phyloP scores from a whole-genome alignment of 2,888 invertebrate genomes.

The Gasteruption jaculator region DNA sequence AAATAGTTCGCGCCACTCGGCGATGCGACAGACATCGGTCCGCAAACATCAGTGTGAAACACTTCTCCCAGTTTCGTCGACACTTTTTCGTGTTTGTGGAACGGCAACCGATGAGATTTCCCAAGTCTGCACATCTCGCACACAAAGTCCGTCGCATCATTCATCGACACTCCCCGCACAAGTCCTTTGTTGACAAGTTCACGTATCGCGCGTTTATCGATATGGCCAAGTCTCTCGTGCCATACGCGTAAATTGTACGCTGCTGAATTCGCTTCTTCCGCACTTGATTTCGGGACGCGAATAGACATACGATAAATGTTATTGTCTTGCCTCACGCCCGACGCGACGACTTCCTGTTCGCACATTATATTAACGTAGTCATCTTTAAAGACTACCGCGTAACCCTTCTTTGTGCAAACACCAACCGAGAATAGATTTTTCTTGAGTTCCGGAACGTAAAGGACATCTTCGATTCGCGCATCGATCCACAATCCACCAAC shows the following conservation, averaged over 20 bases:
- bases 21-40: constrained; percentile 18
- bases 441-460: constrained; percentile 23
- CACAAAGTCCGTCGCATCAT: constrained; percentile 5
- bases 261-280: constrained; percentile 15
- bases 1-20: constrained; percentile 19
- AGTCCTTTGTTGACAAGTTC: constrained; percentile 16
- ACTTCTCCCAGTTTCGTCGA: constrained; percentile 16
- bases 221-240: constrained; percentile 24
- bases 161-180: constrained; percentile 12
- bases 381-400: constrained; percentile 10
- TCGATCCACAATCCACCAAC: constrained; percentile 17
- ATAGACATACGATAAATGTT: constrained; percentile 17
- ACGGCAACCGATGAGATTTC: constrained; percentile 13
- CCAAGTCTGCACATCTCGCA: constrained; percentile 13
- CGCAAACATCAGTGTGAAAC: constrained; percentile 22
- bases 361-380: constrained; percentile 7
- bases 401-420: constrained; percentile 17
- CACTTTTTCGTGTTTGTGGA: not conserved
- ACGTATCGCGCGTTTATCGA: constrained; percentile 14
- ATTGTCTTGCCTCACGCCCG: constrained; percentile 15
- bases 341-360: constrained; percentile 9
- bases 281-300: not conserved
- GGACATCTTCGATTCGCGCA: constrained; percentile 22
- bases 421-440: constrained; percentile 27
- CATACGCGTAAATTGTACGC: constrained; percentile 14